Conservation (phyloP, 2,797 vertebrate species). For the Pseudochaenichthys georgianus region DNA sequence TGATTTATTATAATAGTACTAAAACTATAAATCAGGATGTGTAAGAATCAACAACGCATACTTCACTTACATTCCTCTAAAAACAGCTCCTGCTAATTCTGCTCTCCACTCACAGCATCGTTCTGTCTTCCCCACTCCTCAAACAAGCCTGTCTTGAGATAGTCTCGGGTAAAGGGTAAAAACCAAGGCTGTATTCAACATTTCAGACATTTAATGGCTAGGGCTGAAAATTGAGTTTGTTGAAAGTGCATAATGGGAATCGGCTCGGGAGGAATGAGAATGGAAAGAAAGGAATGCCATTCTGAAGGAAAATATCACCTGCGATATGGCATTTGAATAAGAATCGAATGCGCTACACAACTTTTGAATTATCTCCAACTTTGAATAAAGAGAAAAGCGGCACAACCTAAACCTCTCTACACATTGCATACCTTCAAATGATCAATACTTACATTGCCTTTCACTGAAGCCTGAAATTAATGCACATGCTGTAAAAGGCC, state of each 20-base stretch:
- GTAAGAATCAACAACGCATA: not conserved
- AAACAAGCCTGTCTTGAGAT: slow-evolving; percentile 33
- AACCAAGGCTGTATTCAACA: slow-evolving; percentile 55
- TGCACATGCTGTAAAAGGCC: slow-evolving; percentile 76
- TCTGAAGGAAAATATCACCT: slow-evolving; percentile 74
- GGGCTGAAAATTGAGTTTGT: slow-evolving; percentile 68
- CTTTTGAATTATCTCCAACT: slow-evolving; percentile 70
- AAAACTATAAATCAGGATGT: not conserved
- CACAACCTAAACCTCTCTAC: slow-evolving; percentile 51
- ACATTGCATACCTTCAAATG: slow-evolving; percentile 53
- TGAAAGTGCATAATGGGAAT: slow-evolving; percentile 67
- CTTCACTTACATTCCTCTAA: not conserved
- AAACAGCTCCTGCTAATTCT: not conserved
- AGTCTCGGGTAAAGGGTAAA: slow-evolving; percentile 56
- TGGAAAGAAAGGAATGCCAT: slow-evolving; percentile 61
- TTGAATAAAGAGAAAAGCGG: slow-evolving; percentile 64
- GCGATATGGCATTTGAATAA: slow-evolving; percentile 75
- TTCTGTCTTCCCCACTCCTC: not conserved
- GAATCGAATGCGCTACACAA: slow-evolving; percentile 67
- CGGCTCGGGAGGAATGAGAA: slow-evolving; percentile 61
- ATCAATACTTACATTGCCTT: slow-evolving; percentile 71
- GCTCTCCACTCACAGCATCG: slow-evolving; percentile 2
- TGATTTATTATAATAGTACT: not conserved
- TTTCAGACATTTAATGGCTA: slow-evolving; percentile 62
- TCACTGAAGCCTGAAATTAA: slow-evolving; percentile 81